Percentiles rank a stretch among this genome's conserved stretches.
Conservation (phyloP, 2,888 invertebrate species). For the Masnerella sp. region DNA sequence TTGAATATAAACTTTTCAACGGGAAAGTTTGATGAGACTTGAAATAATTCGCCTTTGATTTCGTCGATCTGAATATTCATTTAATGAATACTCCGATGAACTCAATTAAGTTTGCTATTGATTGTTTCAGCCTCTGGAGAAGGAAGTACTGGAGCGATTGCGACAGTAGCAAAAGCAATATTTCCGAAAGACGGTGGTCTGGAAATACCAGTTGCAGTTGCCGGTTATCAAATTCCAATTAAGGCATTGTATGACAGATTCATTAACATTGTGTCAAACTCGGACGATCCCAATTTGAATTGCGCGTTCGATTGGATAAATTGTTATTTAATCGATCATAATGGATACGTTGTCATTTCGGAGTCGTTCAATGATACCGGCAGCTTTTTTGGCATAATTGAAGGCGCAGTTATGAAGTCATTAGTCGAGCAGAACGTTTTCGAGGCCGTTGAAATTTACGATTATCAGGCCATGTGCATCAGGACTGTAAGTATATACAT, state of each 20-base stretch:
- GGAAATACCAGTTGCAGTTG: conserved; percentile 91
- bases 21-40: too few relatives aligned
- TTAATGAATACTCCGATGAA: too few relatives aligned
- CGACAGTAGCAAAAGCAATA: conserved; percentile 91
- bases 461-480: conserved; percentile 90
- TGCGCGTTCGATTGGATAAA: conserved; percentile 76
- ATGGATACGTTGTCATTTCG: conserved; percentile 91
- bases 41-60: too few relatives aligned
- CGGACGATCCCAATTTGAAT: conserved; percentile 77
- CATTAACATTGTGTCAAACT: conserved; percentile 82
- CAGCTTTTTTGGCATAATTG: conserved; percentile 90
- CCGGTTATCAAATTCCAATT: conserved; percentile 91
- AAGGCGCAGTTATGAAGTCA: conserved; percentile 85
- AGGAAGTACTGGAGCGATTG: conserved; percentile 80
- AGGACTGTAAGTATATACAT: conserved; percentile 72
- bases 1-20: too few relatives aligned
- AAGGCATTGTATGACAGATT: conserved; percentile 84
- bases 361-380: conserved; percentile 85
- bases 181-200: conserved; percentile 87
- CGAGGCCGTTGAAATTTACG: conserved; percentile 87
- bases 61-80: too few relatives aligned
- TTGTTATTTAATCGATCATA: conserved; percentile 94
- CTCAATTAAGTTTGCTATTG: background rate
- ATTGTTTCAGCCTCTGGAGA: conserved; percentile 68
- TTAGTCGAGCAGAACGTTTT: conserved; percentile 86